Base-by-base conservation (phyloP, 2,797 vertebrate species). In the Hippocampus kuda region DNA sequence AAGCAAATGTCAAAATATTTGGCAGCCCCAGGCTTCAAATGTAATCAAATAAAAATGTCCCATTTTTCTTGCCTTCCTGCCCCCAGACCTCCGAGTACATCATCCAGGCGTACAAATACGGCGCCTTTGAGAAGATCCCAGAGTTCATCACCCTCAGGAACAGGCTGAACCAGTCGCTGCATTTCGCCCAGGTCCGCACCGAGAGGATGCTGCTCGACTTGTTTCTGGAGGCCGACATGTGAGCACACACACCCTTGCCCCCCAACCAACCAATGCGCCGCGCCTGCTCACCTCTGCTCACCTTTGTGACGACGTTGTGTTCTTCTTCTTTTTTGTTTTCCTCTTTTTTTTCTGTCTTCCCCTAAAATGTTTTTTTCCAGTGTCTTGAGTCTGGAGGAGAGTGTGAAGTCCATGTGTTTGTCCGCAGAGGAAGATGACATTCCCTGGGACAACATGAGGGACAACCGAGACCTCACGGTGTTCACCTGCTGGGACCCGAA, bases 41-140 rank as follows among this genome's bases (percentile, higher is more conserved):
- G 30, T 34, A 34, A 34, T 16, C 15, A 48, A 48, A 48, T 48
- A 13, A 34, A 34, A 34, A 34, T 6, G 5, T 34, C 34, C 5
- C 34, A 34, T 34, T 34, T 34, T 46, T 11, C 18, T 3, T 24
- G 24, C 18, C 18, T 42, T 24, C 26, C 24, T 1, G 22, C 15
- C 83, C 56, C 72, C 84, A 99, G 97, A 99, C 96, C 95, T 99
- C 97, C 93, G 97, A 99, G 91, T 98, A 99, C 73, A 98, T 99
- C 85, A 99, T 99, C 87, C 97, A 99, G 88, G 97, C 97, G 48
- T 99, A 99, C 76, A 99, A 99, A 86, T 99, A 98, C 1, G 97
- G 97, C 76, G 97, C 97, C 0, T 98, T 99, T 73, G 96, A 99
- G 92, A 99, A 99, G 84, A 99, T 99, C 87, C 97, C 97, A 3